Evolutionary conservation across 23 tunicate genomes (phyloP), one percentile per base, ranked within the genome.

Genomic region (Trididemnum clinides): DNA sequence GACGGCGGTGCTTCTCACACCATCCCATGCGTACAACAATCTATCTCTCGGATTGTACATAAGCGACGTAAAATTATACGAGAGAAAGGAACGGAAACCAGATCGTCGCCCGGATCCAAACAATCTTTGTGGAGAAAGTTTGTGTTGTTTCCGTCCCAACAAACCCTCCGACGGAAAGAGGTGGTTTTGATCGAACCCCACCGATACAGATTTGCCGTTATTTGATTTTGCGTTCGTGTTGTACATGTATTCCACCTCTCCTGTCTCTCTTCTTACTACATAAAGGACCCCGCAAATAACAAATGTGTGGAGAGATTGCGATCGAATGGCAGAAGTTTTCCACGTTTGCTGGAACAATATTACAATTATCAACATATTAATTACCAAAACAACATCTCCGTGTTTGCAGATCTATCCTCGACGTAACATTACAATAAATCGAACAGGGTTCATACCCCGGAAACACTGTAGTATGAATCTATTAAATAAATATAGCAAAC

Each of bases 11-110:
- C 82, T 75, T 21, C 64, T 32, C 5, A 64, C 33, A 1, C 82
- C 85, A 19, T 92, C 97, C 97, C 97, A 92, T 26, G 88, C 84
- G 66, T 92, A 87, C 78, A 92, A 63, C 19, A 92, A 69, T 26
- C 87, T 64, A 2, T 92, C 97, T 26, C 97, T 51, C 28, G 97
- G 97, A 58, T 87, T 92, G 85, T 92, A 92, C 51, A 36, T 38
- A 23, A 92, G 31, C 32, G 97, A 86, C 22, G 86, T 82, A 33
- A 85, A 70, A 31, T 92, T 87, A 88, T 92, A 87, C 12, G 50
- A 51, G 28, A 39, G 84, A 51, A 92, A 92, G 27, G 83, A 29
- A 27, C 88, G 84, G 34, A 58, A 50, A 32, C 35, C 31, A 0
- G 77, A 34, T 2, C n/a, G 80, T n/a, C 30, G 6, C 1, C 36